Conservation (phyloP, 2,888 invertebrate species). For the Agrotis ipsilon region DNA sequence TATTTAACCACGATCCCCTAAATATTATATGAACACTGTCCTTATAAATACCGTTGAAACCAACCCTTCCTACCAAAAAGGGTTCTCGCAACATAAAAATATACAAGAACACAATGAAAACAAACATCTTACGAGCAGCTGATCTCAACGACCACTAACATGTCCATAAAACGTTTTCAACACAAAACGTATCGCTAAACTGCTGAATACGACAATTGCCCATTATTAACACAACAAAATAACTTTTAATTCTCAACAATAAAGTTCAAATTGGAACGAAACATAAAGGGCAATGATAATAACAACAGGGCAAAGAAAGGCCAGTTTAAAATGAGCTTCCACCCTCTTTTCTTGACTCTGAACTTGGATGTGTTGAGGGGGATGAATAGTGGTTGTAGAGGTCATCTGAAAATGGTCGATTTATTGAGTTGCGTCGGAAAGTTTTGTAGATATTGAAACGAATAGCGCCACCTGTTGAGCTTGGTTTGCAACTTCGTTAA, state of each 20-base stretch:
- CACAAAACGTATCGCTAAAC: slow-evolving; percentile 84
- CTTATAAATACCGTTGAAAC: slow-evolving; percentile 11
- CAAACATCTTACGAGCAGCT: slow-evolving; percentile 72
- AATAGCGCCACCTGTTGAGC: slow-evolving; percentile 89
- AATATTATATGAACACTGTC: background rate
- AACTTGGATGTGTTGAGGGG: slow-evolving; percentile 59
- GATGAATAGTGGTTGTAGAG: slow-evolving; percentile 57
- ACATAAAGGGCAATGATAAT: slow-evolving; percentile 82
- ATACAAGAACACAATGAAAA: slow-evolving; percentile 58
- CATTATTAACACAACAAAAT: slow-evolving; percentile 68
- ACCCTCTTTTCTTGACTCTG: slow-evolving; percentile 60
- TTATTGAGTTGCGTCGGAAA: slow-evolving; percentile 88
- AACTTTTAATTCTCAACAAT: slow-evolving; percentile 65
- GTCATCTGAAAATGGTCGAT: slow-evolving; percentile 81
- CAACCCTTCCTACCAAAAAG: slow-evolving; percentile 34
- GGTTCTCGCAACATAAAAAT: slow-evolving; percentile 47
- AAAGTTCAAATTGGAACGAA: slow-evolving; percentile 81
- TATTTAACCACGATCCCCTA: no score
- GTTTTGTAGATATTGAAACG: slow-evolving; percentile 91
- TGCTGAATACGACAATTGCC: slow-evolving; percentile 76
- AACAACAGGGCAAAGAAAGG: slow-evolving; percentile 85
- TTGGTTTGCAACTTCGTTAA: slow-evolving; percentile 86
- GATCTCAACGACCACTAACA: slow-evolving; percentile 80
- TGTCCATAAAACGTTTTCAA: slow-evolving; percentile 83
- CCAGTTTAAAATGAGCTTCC: slow-evolving; percentile 76